phyloP scores from a whole-genome alignment of 2,797 vertebrate species.

The Eupleurogrammus muticus region DNA sequence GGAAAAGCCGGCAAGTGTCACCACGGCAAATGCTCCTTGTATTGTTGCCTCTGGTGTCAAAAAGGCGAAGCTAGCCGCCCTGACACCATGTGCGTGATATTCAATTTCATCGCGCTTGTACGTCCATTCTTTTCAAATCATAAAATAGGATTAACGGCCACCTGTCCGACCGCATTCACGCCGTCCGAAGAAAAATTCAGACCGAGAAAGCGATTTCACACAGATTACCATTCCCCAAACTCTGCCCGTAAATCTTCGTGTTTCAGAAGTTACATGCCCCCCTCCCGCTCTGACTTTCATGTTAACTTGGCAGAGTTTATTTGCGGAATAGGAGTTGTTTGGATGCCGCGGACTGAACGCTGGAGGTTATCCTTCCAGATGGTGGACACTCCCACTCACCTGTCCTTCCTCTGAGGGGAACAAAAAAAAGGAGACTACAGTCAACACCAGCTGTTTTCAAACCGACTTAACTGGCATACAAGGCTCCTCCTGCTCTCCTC shows the following conservation, averaged over 20 bases:
- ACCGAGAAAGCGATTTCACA: conserved; percentile 21
- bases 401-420: conserved; percentile 54
- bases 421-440: conserved; percentile 28
- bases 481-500: conserved; percentile 1
- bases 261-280: background rate
- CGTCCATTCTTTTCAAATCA: conserved; percentile 46
- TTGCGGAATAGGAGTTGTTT: conserved; percentile 15
- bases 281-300: background rate
- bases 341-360: background rate
- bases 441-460: conserved; percentile 70
- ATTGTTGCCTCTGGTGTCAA: conserved; percentile 57
- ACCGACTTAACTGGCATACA: conserved; percentile 54
- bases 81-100: conserved; percentile 55
- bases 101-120: conserved; percentile 41
- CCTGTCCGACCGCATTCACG: conserved; percentile 37
- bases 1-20: conserved; percentile 27
- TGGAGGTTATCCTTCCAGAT: conserved; percentile 42
- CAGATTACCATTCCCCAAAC: background rate
- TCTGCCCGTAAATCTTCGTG: conserved; percentile 1
- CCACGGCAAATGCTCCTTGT: conserved; percentile 50
- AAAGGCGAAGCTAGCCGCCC: conserved; percentile 39
- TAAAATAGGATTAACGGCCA: conserved; percentile 41
- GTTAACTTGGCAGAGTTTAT: conserved; percentile 10
- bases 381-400: conserved; percentile 61
- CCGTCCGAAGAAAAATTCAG: conserved; percentile 32